Conservation (phyloP, 2,888 invertebrate genomes). For the Strigamia crassipes region DNA sequence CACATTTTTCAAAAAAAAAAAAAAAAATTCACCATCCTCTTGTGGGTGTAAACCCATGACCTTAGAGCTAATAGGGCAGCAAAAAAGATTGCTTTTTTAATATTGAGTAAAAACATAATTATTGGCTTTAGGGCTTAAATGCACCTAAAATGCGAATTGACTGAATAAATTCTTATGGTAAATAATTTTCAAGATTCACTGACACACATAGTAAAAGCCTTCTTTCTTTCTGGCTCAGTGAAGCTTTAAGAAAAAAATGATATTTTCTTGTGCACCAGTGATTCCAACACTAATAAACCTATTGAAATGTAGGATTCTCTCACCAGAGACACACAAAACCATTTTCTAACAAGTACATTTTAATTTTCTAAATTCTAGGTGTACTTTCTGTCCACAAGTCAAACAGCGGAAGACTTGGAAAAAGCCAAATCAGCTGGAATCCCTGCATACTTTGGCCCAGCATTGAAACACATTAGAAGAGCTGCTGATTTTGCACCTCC, state of each 20-base stretch:
- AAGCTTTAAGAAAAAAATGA: neutral
- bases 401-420: conserved; percentile 3
- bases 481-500: conserved; percentile 67
- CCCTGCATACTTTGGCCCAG: conserved; percentile 56
- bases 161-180: neutral
- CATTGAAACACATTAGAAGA: conserved; percentile 63
- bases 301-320: conserved; percentile 2
- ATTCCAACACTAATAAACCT: neutral
- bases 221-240: neutral
- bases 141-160: neutral
- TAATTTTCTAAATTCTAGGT: conserved; percentile 62
- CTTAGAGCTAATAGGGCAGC: neutral
- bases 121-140: neutral
- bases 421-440: conserved; percentile 47
- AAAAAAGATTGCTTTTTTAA: neutral
- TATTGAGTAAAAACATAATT: neutral
- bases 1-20: neutral
- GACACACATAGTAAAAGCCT: neutral
- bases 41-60: neutral
- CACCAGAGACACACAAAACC: too few relatives aligned
- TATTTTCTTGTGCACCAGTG: neutral
- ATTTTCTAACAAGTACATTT: neutral
- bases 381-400: conserved; percentile 65
- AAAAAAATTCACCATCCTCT: neutral
- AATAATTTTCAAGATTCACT: neutral